Evolutionary conservation across 2,797 vertebrate genomes (phyloP), one percentile per base, ranked within the genome.

Genomic region (Phoxinus dragarum): DNA sequence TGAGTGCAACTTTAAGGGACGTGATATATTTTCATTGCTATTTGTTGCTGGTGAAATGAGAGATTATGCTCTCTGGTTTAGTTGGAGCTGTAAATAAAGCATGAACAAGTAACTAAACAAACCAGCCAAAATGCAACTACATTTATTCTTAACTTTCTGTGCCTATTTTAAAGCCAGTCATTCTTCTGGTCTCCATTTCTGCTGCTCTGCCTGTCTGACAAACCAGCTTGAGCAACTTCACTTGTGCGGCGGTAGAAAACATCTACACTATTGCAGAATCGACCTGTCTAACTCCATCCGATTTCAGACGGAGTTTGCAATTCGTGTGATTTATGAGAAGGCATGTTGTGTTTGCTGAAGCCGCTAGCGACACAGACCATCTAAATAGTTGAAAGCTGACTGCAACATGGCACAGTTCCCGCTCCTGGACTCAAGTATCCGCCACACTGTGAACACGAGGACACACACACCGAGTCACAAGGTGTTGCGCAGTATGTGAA

Each of bases 301-400:
- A 83, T 52, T n/a, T 34, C 42, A 75, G 36, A 19, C 61, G 36
- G 67, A 17, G 16, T 66, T 81, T 75, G 56, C 47, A 17, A 47
- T 74, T 80, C 17, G 40, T 1, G 0, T 74, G 64, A 84, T 84
- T 81, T 69, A 87, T 61, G 86, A 56, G 54, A 78, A 14, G 16
- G 17, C 12, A 82, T 49, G 64, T 34, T 42, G 23, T 59, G 38
- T 17, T 67, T 76, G 6, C 68, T 31, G 59, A 47, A 49, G 47
- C 44, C 27, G 0, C 16, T 34, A 54, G 56, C 3, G 27, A 64
- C 34, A 68, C 42, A 38, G 36, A 59, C 38, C 67, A 73, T 61
- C 52, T 6, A 42, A 71, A 81, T 71, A 75, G 68, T 14, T 16
- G 34, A 16, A 12, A 49, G 66, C 81, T 16, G 47, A 72, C 36